Base-by-base conservation (phyloP, 92 coral and sea anemone species). In the Pocillopora meandrina region DNA sequence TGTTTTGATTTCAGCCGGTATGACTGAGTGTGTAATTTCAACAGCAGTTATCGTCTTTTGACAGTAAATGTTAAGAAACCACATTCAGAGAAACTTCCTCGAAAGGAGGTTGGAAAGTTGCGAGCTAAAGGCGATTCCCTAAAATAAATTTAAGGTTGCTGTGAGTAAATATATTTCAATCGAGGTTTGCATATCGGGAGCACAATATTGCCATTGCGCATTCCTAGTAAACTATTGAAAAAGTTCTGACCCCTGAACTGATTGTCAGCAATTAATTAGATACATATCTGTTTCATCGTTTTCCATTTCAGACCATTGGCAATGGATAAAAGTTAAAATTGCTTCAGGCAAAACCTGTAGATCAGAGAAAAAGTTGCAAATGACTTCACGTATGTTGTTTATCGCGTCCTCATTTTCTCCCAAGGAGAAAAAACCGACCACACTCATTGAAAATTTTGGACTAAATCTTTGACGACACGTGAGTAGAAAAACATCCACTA, bases 41-140 rank as follows among this genome's bases (percentile, higher is more conserved):
- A 81, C 77, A 55, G 68, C 16, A 26, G 0, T 56, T 35, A 56
- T 61, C 15, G 69, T 81, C 85, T 81, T 71, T 81, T 77, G 74
- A 19, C 77, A 71, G 42, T 26, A 36, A 59, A 58, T 81, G 77
- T 31, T 7, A 71, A 61, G 52, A 70, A 35, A 70, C 20, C 33
- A 70, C 74, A 69, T 14, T 16, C 20, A 71, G 20, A 17, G 57
- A 31, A 59, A 20, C n/a, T 31, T 18, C 55, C 49, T 56, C 49
- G 52, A 58, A 75, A 57, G 42, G 12, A 57, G 31, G 49, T 58
- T 59, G 55, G 4, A 3, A 42, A 3, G 4, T 42, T 42, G 4
- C 52, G 52, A 42, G 52, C 52, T 42, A 7, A 42, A 42, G 8
- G 52, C 52, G 52, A 42, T 42, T 3, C 52, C 52, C 52, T 42